A percentile compares a stretch with the other conserved stretches of the same genome.
Evolutionary conservation across 2,888 invertebrate species (phyloP).

Genomic region (Netelia inedita): DNA sequence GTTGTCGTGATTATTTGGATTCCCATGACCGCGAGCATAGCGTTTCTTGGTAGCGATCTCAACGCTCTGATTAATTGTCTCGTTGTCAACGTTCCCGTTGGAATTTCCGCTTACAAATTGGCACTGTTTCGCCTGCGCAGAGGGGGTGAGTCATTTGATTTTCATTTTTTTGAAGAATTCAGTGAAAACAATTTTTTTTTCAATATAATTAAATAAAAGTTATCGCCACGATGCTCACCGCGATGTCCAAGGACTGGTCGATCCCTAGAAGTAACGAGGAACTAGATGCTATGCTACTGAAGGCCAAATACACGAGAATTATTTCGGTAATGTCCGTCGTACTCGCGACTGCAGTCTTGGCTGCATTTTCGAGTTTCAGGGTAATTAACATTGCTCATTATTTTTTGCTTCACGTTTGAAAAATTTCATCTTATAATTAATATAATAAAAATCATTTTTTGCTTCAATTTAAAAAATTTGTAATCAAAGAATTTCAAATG

Average conservation of each 20-base stretch:
- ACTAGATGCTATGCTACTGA: slow-evolving; percentile 60
- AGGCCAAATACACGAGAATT: slow-evolving; percentile 64
- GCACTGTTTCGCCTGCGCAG: slow-evolving; percentile 39
- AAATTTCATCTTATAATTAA: background rate
- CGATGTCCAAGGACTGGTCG: slow-evolving; percentile 61
- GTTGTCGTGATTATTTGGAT: slow-evolving; percentile 1
- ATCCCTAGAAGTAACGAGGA: slow-evolving; percentile 38
- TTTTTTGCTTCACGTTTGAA: background rate
- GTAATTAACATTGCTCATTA: slow-evolving; percentile 12
- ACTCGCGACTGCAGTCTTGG: slow-evolving; percentile 67
- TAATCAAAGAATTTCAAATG: too few relatives aligned
- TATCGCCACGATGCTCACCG: slow-evolving; percentile 35
- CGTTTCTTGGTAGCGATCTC: slow-evolving; percentile 66
- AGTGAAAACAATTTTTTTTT: background rate
- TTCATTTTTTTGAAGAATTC: background rate
- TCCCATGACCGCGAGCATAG: slow-evolving; percentile 61
- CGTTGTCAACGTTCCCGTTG: slow-evolving; percentile 67
- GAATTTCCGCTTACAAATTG: slow-evolving; percentile 53
- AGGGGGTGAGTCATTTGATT: slow-evolving; percentile 20
- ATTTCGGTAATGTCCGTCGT: slow-evolving; percentile 67
- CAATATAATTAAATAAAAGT: background rate
- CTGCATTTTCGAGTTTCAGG: slow-evolving; percentile 45
- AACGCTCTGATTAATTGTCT: slow-evolving; percentile 73
- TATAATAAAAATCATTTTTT: background rate
- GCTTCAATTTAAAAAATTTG: too few relatives aligned